Conservation (phyloP, 2,797 vertebrate genomes). For the Rhodeus uyekii region DNA sequence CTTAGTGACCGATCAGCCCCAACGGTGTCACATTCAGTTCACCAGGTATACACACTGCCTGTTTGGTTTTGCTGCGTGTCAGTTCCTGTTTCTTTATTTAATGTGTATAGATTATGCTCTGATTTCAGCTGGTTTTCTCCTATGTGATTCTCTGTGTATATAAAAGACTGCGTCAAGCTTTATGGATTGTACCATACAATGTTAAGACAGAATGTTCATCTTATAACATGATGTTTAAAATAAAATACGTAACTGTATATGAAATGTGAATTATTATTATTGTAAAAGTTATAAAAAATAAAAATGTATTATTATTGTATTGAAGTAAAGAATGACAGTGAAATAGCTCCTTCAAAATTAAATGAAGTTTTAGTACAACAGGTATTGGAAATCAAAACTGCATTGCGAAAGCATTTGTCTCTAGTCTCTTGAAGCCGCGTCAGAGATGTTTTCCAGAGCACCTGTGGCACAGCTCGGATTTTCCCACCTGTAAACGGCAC, state of each 20-base stretch:
- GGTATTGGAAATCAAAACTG: background rate
- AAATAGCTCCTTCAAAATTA: background rate
- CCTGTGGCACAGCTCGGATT: conserved; percentile 27
- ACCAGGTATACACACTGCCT: background rate
- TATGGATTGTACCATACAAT: background rate
- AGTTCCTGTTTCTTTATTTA: background rate
- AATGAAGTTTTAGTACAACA: background rate
- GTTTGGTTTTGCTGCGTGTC: background rate
- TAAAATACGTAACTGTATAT: background rate
- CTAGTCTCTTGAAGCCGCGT: background rate
- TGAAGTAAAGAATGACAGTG: background rate
- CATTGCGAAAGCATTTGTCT: conserved; percentile 37
- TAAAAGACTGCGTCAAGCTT: background rate
- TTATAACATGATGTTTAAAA: background rate
- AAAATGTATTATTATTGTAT: background rate
- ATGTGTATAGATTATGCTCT: background rate
- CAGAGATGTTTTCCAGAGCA: conserved; percentile 9
- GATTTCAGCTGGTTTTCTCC: background rate
- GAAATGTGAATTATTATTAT: no score
- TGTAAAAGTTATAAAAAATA: background rate
- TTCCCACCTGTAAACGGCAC: conserved; percentile 41
- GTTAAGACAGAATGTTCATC: background rate
- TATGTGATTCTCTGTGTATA: background rate
- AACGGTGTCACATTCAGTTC: background rate
- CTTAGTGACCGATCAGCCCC: background rate